These are phyloP conservation scores for Chaitophorus viminalis DNA, from an alignment of 2,888 invertebrate species.

Conservation along the genomic window DNA sequence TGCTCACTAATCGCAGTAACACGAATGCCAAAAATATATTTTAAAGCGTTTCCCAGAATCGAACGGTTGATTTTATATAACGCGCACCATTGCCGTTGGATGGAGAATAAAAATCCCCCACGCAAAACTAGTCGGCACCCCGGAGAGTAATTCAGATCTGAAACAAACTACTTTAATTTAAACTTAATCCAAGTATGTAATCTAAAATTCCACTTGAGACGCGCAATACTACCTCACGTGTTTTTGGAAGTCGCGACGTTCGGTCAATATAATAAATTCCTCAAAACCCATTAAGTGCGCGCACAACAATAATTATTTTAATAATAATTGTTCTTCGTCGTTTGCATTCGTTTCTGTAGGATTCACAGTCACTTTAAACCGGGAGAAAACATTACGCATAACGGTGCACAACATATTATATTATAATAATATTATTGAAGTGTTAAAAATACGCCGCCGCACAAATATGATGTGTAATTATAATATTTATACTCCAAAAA, in stretches of 20 bases:
- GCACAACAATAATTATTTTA: not conserved
- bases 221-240: not conserved
- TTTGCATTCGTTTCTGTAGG: not conserved
- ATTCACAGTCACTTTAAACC: not conserved
- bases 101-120: not conserved
- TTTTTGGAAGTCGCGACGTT: not conserved
- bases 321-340: not conserved
- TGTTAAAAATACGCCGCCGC: not conserved
- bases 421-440: not conserved
- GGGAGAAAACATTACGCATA: not conserved
- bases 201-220: slow-evolving; percentile 21
- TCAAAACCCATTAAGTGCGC: not conserved
- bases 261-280: not conserved
- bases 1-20: no score
- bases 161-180: slow-evolving; percentile 39
- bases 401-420: not conserved
- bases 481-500: not conserved
- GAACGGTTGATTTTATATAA: slow-evolving; percentile 27
- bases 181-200: slow-evolving; percentile 13
- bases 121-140: not conserved
- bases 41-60: slow-evolving; percentile 6
- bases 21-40: not conserved
- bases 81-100: not conserved
- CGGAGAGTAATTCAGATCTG: slow-evolving; percentile 41
- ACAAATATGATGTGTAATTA: no score